Conservation (phyloP, 1,140 invertebrate species). For the Coenobita brevimanus region DNA sequence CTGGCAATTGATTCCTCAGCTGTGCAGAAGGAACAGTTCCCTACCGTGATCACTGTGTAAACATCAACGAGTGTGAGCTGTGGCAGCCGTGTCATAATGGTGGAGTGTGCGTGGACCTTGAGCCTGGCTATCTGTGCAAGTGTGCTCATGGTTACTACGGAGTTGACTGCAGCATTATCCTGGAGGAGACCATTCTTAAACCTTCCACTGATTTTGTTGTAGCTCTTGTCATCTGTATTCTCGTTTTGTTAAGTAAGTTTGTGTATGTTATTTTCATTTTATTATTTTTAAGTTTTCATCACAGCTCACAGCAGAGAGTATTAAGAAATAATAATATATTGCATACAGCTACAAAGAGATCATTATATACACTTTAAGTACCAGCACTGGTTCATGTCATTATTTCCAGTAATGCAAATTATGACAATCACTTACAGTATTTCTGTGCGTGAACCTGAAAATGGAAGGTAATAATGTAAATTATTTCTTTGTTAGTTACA, state of each 20-base stretch:
- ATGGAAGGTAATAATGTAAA: too few species aligned
- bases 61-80: slow-evolving; percentile 84
- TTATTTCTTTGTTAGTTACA: too few species aligned
- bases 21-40: slow-evolving; percentile 82
- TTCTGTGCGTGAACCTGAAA: too few species aligned
- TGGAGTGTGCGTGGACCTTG: slow-evolving; percentile 78
- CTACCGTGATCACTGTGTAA: slow-evolving; percentile 79
- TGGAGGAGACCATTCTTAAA: slow-evolving; percentile 81
- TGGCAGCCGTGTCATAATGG: slow-evolving; percentile 82
- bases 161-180: slow-evolving; percentile 82
- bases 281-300: not conserved
- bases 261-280: slow-evolving; percentile 27
- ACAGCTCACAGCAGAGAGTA: too few species aligned
- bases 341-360: too few species aligned
- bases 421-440: too few species aligned
- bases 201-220: slow-evolving; percentile 87
- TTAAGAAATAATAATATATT: not conserved
- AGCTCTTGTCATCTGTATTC: slow-evolving; percentile 84
- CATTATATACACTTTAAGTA: too few species aligned
- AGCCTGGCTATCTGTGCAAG: slow-evolving; percentile 81
- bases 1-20: slow-evolving; percentile 74
- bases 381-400: too few species aligned
- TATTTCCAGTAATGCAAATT: too few species aligned
- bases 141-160: slow-evolving; percentile 85
- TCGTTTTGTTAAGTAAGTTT: slow-evolving; percentile 84